Percentiles rank a stretch among this genome's conserved stretches.
Evolutionary conservation across 30 jellyfish, hydroid and myxozoan genomes (phyloP).

Genomic region (Aurelia coerulea): DNA sequence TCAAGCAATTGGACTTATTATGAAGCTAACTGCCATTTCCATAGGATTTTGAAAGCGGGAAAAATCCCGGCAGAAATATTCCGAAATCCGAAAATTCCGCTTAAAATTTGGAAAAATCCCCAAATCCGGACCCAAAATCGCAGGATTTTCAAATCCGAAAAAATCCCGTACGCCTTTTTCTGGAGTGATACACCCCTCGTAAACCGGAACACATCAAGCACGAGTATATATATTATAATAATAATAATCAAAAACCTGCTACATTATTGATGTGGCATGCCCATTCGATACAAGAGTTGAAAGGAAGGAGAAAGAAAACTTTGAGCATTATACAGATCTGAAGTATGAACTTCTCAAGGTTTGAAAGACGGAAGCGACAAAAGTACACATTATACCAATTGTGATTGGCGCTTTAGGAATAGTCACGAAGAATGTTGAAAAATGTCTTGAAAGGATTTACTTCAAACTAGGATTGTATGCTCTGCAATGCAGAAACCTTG

Average conservation of each 20-base stretch:
- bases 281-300: slow-evolving; percentile 49
- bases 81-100: too few species aligned
- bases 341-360: slow-evolving; percentile 42
- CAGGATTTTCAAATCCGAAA: too few species aligned
- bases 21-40: too few species aligned
- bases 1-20: too few species aligned
- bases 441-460: slow-evolving; percentile 46
- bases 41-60: too few species aligned
- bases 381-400: slow-evolving; percentile 48
- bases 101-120: too few species aligned
- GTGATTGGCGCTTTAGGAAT: slow-evolving; percentile 59
- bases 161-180: too few species aligned
- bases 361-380: slow-evolving; percentile 50
- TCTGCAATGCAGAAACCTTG: slow-evolving; percentile 38
- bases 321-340: slow-evolving; percentile 51
- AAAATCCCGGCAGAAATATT: too few species aligned
- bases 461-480: slow-evolving; percentile 60
- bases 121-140: too few species aligned
- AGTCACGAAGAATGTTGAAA: slow-evolving; percentile 54
- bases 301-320: slow-evolving; percentile 45
- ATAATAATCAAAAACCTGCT: slow-evolving; percentile 1
- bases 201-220: too few species aligned
- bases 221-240: too few species aligned
- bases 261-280: slow-evolving; percentile 53
- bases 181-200: too few species aligned